Conservation (phyloP, 2,113 vertebrate genomes). For the Otolemur garnettii region DNA sequence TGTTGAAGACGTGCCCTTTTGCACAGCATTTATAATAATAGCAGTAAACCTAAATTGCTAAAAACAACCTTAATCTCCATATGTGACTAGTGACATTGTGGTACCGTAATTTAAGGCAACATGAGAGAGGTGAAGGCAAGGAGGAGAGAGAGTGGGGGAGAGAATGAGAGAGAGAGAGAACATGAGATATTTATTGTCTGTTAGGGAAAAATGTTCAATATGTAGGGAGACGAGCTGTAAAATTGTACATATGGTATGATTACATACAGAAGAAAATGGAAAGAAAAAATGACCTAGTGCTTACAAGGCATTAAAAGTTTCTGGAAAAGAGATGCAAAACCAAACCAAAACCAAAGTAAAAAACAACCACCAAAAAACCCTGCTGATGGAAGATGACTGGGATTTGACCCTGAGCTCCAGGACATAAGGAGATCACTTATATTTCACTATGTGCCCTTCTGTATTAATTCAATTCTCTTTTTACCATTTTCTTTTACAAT, state of each 20-base stretch:
- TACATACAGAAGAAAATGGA: neutral
- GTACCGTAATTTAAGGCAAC: fast-evolving
- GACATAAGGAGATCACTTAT: neutral
- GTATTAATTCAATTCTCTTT: neutral
- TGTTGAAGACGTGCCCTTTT: neutral
- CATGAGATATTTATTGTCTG: no score
- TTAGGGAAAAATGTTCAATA: neutral
- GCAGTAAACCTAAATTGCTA: neutral
- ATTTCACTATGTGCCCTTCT: neutral
- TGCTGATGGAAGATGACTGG: neutral
- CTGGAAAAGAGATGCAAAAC: constrained; percentile 3
- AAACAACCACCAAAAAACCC: neutral
- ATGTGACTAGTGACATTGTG: neutral
- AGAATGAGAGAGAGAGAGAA: neutral
- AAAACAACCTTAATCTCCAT: neutral
- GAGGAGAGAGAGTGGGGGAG: fast-evolving
- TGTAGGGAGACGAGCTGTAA: neutral
- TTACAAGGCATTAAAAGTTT: neutral
- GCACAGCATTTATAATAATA: neutral
- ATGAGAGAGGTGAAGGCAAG: neutral
- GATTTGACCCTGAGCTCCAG: neutral
- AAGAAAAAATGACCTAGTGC: neutral
- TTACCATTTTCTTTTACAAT: neutral
- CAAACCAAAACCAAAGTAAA: neutral
- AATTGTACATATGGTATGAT: neutral